Evolutionary conservation across 2,888 invertebrate species (phyloP).

Genomic region (Cantharis flavilabris): DNA sequence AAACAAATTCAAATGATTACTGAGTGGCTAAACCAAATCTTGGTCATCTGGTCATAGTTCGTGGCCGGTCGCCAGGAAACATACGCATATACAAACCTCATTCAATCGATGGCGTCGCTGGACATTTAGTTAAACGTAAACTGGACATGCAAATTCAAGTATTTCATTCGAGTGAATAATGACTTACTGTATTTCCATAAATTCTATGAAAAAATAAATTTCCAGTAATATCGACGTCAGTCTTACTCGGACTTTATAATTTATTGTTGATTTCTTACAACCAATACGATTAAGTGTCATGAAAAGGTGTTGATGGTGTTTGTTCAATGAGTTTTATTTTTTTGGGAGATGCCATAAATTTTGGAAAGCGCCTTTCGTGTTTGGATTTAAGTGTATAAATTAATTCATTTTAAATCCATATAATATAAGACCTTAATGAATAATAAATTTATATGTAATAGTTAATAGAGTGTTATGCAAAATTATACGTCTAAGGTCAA

Average conservation of each 20-base stretch:
- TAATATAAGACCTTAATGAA: neutral
- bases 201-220: neutral
- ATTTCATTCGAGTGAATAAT: neutral
- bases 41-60: conserved; percentile 47
- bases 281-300: neutral
- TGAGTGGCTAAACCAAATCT: conserved; percentile 24
- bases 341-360: neutral
- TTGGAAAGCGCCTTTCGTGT: neutral
- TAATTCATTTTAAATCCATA: neutral
- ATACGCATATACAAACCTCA: conserved; percentile 43
- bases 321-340: neutral
- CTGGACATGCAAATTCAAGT: conserved; percentile 17
- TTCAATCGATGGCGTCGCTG: conserved; percentile 37
- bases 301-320: neutral
- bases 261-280: neutral
- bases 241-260: neutral
- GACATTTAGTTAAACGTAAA: conserved; percentile 4
- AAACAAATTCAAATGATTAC: conserved; percentile 19
- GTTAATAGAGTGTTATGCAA: neutral
- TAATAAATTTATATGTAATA: neutral
- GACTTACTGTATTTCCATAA: neutral
- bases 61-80: conserved; percentile 48
- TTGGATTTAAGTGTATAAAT: neutral
- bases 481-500: neutral
- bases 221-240: neutral